Conservation (phyloP, 2,797 vertebrate genomes). For the Phoeniculus purpureus region DNA sequence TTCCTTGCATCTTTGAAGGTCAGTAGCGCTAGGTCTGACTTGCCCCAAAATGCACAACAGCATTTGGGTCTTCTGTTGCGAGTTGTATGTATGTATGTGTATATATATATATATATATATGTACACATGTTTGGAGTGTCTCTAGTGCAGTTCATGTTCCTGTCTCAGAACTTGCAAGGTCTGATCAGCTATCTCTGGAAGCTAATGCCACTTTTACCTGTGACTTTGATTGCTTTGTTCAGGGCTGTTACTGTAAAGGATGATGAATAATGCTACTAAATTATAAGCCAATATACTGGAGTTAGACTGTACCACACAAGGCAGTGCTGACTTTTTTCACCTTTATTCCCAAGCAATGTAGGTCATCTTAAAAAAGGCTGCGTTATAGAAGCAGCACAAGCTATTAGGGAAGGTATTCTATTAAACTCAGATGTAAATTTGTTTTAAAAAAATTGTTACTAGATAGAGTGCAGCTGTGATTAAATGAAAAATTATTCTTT, state of each 20-base stretch:
- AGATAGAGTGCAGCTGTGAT: conserved; percentile 1
- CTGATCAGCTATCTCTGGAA: neutral
- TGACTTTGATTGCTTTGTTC: neutral
- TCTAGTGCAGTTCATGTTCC: neutral
- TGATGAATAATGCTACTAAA: neutral
- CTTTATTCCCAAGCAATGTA: conserved; percentile 36
- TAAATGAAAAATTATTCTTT: conserved; percentile 3
- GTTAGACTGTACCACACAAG: neutral
- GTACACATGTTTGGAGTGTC: neutral
- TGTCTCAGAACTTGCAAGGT: neutral
- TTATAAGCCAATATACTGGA: neutral
- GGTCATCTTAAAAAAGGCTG: conserved; percentile 20
- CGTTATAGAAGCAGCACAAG: neutral
- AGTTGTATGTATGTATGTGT: neutral
- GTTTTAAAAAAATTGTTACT: neutral
- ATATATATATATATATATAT: too few species aligned
- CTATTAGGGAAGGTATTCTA: neutral
- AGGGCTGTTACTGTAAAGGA: neutral
- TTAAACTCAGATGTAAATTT: neutral
- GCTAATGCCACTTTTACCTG: neutral
- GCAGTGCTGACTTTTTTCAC: conserved; percentile 11
- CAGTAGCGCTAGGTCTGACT: neutral
- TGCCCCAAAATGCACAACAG: neutral
- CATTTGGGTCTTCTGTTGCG: neutral
- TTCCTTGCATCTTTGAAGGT: conserved; percentile 38